Evolutionary conservation across 2,888 invertebrate genomes (phyloP).

Genomic region (Hirtodrosophila duncani): DNA sequence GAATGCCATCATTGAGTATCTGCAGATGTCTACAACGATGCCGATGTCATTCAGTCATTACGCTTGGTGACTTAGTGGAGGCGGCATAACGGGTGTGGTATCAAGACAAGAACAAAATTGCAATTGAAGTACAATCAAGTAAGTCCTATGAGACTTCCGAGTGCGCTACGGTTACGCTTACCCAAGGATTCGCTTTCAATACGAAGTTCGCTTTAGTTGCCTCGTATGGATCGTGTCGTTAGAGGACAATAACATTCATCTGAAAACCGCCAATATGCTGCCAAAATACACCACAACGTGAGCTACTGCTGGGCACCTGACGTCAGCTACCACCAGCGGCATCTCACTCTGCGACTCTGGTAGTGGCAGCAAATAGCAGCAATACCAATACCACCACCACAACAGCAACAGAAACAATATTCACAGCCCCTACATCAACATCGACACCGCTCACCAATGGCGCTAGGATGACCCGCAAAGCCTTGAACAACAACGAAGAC

Average conservation of each 20-base stretch:
- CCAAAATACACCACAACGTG: constrained; percentile 76
- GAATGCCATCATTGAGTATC: constrained; percentile 90
- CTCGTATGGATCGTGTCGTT: constrained; percentile 77
- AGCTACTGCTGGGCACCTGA: constrained; percentile 74
- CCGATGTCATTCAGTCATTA: constrained; percentile 91
- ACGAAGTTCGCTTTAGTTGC: constrained; percentile 78
- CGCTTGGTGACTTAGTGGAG: constrained; percentile 90
- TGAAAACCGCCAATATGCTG: constrained; percentile 76
- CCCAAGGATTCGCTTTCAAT: constrained; percentile 78
- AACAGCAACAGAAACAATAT: constrained; percentile 16
- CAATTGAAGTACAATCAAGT: constrained; percentile 78
- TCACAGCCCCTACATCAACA: constrained; percentile 20
- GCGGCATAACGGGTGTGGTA: constrained; percentile 87
- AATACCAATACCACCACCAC: constrained; percentile 12
- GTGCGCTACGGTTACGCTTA: constrained; percentile 77
- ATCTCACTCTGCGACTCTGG: constrained; percentile 24
- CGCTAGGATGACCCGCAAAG: constrained; percentile 56
- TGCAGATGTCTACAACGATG: constrained; percentile 95
- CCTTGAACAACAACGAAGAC: constrained; percentile 26
- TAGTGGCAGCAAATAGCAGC: constrained; percentile 30
- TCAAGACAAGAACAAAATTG: constrained; percentile 79
- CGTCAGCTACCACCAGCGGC: constrained; percentile 65
- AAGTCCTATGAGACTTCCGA: constrained; percentile 78
- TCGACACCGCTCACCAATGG: constrained; percentile 45
- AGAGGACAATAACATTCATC: constrained; percentile 77